Evolutionary conservation across 2,113 vertebrate species (phyloP), one percentile per base, ranked within the genome.

Genomic region (Gymnorhina tibicen): DNA sequence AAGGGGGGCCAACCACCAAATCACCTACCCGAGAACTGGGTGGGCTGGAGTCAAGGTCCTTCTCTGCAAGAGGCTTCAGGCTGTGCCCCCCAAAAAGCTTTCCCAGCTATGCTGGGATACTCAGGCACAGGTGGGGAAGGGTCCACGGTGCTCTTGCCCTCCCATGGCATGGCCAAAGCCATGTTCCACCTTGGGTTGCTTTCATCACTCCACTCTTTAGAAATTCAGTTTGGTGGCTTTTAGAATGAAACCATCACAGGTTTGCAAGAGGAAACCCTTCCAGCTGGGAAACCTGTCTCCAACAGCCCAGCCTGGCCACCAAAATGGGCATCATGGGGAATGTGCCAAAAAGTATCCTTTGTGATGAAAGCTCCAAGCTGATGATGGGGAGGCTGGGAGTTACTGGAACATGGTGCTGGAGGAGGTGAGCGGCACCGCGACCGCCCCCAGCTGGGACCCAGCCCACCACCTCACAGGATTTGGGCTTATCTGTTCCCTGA

Each of bases 381-480:
- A 42, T 2, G 2, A 44, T 3, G 1, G 33, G 53, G 46, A 85
- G 47, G 47, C 11, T 9, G 12, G 50, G 56, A 63, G 10, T 37
- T 6, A 10, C 26, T 27, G 17, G 35, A 87, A 55, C 33, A 17
- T 0, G 1, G 33, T 1, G 27, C 35, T 11, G 23, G 83, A 74
- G 46, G 53, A 28, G 27, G 21, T 10, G 3, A 70, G 39, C 0
- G 0, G 74, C 63, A 91, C 33, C 2, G 0, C 0, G 5, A 78
- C 10, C n/a, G 44, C 12, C 39, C 39, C 24, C 67, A 68, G 49
- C 46, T 3, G 5, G 17, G 58, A 59, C 24, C 5, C 30, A 55
- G 68, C 44, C 72, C 75, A 37, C 46, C 0, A 0, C 60, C 22
- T n/a, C 7, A 2, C 32, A 39, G 77, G 47, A 62, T 74, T 32